A percentile compares a stretch with the other conserved stretches of the same genome.
phyloP scores from a whole-genome alignment of 2,113 vertebrate genomes.

The Marmota monax region DNA sequence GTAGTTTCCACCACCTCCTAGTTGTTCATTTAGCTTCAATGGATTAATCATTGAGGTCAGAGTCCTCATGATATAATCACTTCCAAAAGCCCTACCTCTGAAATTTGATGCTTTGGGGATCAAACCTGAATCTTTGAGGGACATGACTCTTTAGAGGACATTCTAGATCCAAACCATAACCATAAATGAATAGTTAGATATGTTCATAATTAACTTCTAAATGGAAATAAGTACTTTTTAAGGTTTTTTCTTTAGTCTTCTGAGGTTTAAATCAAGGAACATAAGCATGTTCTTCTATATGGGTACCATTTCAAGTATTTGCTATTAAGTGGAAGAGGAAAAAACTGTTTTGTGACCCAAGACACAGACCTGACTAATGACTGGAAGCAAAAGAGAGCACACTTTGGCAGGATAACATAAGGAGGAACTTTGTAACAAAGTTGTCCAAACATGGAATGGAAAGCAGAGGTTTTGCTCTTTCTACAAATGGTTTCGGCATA shows the following conservation, averaged over 20 bases:
- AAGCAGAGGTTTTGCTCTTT: constrained; percentile 26
- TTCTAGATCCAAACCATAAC: background rate
- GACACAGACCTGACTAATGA: background rate
- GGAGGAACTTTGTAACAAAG: constrained; percentile 4
- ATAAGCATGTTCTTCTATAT: background rate
- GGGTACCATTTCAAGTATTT: background rate
- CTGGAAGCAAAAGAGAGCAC: background rate
- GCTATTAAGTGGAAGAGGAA: background rate
- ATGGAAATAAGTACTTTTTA: constrained; percentile 7
- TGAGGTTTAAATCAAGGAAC: background rate
- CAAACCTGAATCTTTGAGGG: background rate
- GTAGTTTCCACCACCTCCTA: background rate
- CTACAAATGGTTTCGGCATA: background rate
- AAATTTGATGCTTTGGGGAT: background rate
- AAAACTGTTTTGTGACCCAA: background rate
- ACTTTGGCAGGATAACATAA: background rate
- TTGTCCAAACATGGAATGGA: background rate
- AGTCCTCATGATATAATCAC: background rate
- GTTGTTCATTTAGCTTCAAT: background rate
- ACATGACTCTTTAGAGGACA: background rate
- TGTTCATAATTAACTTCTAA: background rate
- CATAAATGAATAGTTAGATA: background rate
- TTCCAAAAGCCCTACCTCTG: background rate
- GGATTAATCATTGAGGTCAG: background rate
- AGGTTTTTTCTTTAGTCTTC: background rate